These are phyloP conservation scores for Bombus picipes DNA, from an alignment of 1,140 invertebrate species.

Conservation along the genomic window DNA sequence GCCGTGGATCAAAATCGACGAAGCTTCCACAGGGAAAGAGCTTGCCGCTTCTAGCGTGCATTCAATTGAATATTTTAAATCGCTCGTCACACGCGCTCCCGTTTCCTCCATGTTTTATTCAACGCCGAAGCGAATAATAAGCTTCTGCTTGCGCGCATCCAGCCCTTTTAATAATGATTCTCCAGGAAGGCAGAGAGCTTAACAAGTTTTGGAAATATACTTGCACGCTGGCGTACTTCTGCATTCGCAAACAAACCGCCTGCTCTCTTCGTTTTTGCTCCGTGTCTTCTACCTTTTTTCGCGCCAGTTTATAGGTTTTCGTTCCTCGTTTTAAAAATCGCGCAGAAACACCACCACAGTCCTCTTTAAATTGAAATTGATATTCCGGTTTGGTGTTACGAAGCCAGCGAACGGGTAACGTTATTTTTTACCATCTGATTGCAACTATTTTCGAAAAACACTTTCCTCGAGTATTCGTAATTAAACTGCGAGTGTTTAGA, in stretches of 20 bases:
- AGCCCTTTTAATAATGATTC: conserved; percentile 10
- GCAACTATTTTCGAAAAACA: too few relatives aligned
- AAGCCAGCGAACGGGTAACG: too few relatives aligned
- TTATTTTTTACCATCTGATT: too few relatives aligned
- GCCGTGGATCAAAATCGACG: neutral
- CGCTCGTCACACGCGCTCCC: neutral
- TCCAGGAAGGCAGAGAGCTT: neutral
- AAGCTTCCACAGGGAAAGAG: neutral
- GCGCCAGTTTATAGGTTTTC: neutral
- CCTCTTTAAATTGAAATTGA: too few relatives aligned
- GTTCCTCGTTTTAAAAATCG: too few relatives aligned
- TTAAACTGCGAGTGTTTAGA: accelerated
- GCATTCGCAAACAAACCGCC: neutral
- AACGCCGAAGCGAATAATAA: conserved; percentile 8
- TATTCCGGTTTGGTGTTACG: too few relatives aligned
- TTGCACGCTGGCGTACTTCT: too few relatives aligned
- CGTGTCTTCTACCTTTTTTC: neutral
- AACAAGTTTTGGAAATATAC: neutral
- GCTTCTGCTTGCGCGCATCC: neutral
- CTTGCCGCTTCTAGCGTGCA: neutral
- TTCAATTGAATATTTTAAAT: conserved; percentile 22
- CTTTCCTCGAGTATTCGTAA: too few relatives aligned
- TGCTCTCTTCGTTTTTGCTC: too few relatives aligned
- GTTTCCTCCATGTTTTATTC: conserved; percentile 19
- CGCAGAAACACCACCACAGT: too few relatives aligned